Base-by-base conservation (phyloP, 2,797 vertebrate species). In the Setipinna tenuifilis region DNA sequence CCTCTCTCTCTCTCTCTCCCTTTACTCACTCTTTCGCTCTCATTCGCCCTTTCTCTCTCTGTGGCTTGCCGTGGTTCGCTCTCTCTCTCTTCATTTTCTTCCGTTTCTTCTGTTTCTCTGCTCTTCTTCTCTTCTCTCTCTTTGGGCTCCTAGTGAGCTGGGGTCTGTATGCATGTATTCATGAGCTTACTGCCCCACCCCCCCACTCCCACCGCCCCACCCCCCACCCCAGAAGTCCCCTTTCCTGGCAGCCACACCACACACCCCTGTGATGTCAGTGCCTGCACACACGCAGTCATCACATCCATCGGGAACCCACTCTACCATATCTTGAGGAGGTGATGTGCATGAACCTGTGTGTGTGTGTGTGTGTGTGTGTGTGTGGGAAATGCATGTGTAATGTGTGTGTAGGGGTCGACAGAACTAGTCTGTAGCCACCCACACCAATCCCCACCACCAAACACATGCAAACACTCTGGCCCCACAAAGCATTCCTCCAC, bases 121-220 rank as follows among this genome's bases (percentile, higher is more conserved):
- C 65, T 31, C 65, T 16, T 25, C 31, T 25, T 31, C 1, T 31
- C 10, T 71, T 71, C 62, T 68, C 62, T 68, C 25, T 68, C 62
- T 68, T 25, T 68, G 16, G 16, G 65, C 65, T 68, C 65, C 25
- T 71, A 25, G 65, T 71, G 65, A 31, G 65, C 65, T 16, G 28
- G 28, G 28, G 25, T 71, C 25, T 35, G 65, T 44, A 44, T 78
- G 71, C 71, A 78, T 78, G 71, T 78, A 78, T 78, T 78, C 71
- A 78, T 78, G 35, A 78, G 31, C 35, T 78, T 0, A 21, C 35
- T 9, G 17, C 71, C n/a, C n/a, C n/a, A n/a, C n/a, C n/a, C n/a
- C n/a, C n/a, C n/a, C n/a, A n/a, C n/a, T n/a, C n/a, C n/a, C n/a
- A n/a, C n/a, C n/a, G n/a, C n/a, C n/a, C n/a, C 71, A 78, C 19